Evolutionary conservation across 2,888 invertebrate genomes (phyloP), one percentile per base, ranked within the genome.

Genomic region (Yponomeuta plumbellus): DNA sequence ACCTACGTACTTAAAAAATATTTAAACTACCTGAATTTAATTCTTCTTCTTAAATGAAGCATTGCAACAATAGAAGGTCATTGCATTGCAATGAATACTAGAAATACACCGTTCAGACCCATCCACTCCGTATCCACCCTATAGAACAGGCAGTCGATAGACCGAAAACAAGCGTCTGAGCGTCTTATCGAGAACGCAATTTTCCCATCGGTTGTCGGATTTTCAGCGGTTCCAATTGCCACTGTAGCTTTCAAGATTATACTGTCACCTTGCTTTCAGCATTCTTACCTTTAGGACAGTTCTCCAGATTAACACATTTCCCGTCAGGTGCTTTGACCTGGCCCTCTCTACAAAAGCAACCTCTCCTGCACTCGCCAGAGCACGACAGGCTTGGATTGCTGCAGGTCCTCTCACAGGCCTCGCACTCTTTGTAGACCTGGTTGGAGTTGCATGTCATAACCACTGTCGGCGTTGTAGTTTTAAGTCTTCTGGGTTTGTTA

Each of bases 271-370:
- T 13, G 10, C 13, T 13, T 13, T 44, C 11, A 8, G 13, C 20
- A 6, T n/a, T 34, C 62, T 59, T 66, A 83, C 80, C 84, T 79
- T 73, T 73, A 8, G 84, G 84, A 66, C 87, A 87, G 0, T 84
- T 74, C 2, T 79, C 72, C 5, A 72, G 62, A 22, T 69, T 75
- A 11, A 87, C 76, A 66, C 87, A 87, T 17, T 72, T 71, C 0
- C 83, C 84, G 26, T 73, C 74, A 0, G 81, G 78, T 0, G 77
- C 74, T 67, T 76, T 80, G 2, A 83, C 74, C 58, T 75, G 79
- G 0, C 81, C 86, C 0, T 78, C 76, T 11, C 75, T 71, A 68
- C 88, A 88, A 75, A 82, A 82, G 71, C 88, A 88, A 0, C 86
- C 88, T 2, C 70, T 70, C 1, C 68, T 69, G 68, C 86, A 83